Base-by-base conservation (phyloP, 2,797 vertebrate species). In the Rhinichthys osculus region DNA sequence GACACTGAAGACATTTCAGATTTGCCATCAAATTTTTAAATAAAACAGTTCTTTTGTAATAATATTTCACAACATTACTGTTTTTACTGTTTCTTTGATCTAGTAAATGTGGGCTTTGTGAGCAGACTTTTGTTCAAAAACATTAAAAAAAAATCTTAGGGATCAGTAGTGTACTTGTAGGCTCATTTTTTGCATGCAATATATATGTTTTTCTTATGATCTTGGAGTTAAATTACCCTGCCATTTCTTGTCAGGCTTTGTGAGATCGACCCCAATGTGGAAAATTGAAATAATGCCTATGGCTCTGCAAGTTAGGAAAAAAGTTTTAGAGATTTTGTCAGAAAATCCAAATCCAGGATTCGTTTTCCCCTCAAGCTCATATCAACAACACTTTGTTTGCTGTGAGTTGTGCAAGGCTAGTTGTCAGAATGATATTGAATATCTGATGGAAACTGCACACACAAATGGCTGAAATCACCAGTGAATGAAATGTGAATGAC, bases 351-450 rank as follows among this genome's bases (percentile, higher is more conserved):
- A 74, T 74, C 33, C 74, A 57, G 50, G 19, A 57, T 57, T 57
- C 1, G 54, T 30, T n/a, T 57, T 13, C 19, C 17, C 6, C 11
- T 77, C 50, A 4, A 23, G 9, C 11, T 57, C 47, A 52, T 30
- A 72, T 72, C 42, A 47, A 27, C 30, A 76, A 54, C 19, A 54
- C 73, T 54, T 76, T 76, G 72, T 76, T 54, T 52, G 47, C 50
- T 35, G 47, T 54, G 47, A 54, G 73, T 35, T 14, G 30, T 76
- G 30, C 19, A 23, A 23, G n/a, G 73, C 50, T 54, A 2, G 19
- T 16, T 54, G 50, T 77, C 73, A 57, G 30, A 77, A 16, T 38
- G 19, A 21, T 38, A 23, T 33, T 66, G 62, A 33, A 30, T 14
- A 66, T 33, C 62, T 66, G 62, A 66, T 33, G 27, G 6, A 66